A percentile compares a stretch with the other conserved stretches of the same genome.
Conservation (phyloP, 1,140 invertebrate genomes). For the Caerostris extrusa region DNA sequence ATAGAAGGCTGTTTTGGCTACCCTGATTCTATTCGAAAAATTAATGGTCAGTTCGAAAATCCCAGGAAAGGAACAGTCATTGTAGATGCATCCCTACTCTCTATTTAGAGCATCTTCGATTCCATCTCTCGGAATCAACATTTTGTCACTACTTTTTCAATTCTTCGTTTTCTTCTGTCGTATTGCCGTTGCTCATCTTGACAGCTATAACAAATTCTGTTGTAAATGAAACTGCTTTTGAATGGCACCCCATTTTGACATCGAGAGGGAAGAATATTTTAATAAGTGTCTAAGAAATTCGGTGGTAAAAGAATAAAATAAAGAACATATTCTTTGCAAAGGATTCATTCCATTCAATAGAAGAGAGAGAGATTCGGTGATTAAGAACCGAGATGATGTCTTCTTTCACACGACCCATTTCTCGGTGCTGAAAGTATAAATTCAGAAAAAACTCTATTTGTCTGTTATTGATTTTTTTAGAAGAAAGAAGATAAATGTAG, state of each 20-base stretch:
- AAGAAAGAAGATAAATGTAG: neutral
- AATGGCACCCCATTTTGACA: neutral
- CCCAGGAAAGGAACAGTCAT: neutral
- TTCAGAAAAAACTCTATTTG: neutral
- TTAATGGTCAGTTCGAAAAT: conserved; percentile 46
- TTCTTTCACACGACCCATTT: neutral
- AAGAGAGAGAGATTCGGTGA: neutral
- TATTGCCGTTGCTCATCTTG: neutral
- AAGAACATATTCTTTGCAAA: neutral
- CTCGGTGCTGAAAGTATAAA: conserved; percentile 5
- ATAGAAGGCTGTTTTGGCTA: neutral
- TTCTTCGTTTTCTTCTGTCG: neutral
- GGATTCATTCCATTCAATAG: neutral
- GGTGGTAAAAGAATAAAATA: neutral
- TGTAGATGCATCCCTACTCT: neutral
- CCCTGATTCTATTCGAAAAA: neutral
- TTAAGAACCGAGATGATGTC: conserved; percentile 40
- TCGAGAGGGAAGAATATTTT: conserved; percentile 13
- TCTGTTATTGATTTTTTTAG: conserved; percentile 5
- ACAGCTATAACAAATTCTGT: conserved; percentile 1
- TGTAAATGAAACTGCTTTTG: neutral
- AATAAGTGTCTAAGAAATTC: conserved; percentile 23
- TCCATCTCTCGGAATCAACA: neutral
- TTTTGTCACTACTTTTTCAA: neutral
- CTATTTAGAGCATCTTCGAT: conserved; percentile 34